Base-by-base conservation (phyloP, 2,797 vertebrate species). In the Halcyon leucocephala region DNA sequence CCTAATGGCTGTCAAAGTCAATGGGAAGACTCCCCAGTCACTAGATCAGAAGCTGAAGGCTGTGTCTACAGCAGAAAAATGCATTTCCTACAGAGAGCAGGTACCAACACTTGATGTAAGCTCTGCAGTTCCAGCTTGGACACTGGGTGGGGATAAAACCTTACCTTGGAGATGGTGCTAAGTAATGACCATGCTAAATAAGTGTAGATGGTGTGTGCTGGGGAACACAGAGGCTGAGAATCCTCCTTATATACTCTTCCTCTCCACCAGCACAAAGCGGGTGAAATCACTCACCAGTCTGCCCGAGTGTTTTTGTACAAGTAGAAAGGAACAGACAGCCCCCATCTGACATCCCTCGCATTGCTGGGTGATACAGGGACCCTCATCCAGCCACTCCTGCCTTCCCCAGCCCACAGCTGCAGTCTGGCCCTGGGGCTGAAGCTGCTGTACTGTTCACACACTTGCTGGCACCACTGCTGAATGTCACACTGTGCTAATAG, bases 311-410 rank as follows among this genome's bases (percentile, higher is more conserved):
- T 19, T 93, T 51, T 39, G 46, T 24, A 14, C n/a, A 69, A 85
- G 44, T 13, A 15, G 41, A 52, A 42, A 33, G 62, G 57, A 71
- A 61, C 72, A 82, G 78, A n/a, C 5, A 51, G 60, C 9, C 18
- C 29, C 41, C 11, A 26, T 19, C 16, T 2, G 4, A 29, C 15
- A 39, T 5, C 52, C 7, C 28, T 83, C 54, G 20, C 4, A 6
- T 5, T 31, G 29, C 24, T 2, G 2, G 26, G 46, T 0, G 0
- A 46, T 22, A 46, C 6, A 33, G 14, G 42, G 19, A 73, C 13
- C 29, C 35, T 73, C 3, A 0, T 33, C n/a, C 67, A 26, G 64
- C 15, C 26, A 13, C 9, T 85, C 52, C 55, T 87, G 54, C 55
- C 58, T 46, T 80, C 33, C 37, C 29, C 22, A 51, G 7, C 25